Conservation (phyloP, 2,797 vertebrate species). For the Acrocephalus scirpaceus region DNA sequence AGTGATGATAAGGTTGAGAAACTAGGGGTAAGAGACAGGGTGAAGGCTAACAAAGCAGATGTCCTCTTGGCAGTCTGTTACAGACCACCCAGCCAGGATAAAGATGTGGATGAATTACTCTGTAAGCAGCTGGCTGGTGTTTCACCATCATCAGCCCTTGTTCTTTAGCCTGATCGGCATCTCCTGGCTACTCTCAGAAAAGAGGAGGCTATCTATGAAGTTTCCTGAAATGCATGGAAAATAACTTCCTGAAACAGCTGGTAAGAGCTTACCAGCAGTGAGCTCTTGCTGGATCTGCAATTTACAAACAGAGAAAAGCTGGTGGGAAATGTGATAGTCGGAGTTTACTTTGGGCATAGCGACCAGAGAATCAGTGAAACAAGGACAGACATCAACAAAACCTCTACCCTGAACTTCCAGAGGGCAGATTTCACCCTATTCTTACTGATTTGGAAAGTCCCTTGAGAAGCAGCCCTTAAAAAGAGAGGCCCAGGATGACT, state of each 20-base stretch:
- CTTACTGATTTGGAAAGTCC: not conserved
- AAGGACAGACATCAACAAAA: not conserved
- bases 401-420: not conserved
- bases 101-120: not conserved
- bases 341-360: too few species aligned
- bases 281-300: not conserved
- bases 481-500: not conserved
- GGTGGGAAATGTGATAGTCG: fast-evolving
- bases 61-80: not conserved
- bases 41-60: not conserved
- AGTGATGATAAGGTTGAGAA: too few species aligned
- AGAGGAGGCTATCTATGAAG: not conserved
- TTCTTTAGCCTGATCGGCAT: not conserved
- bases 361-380: not conserved
- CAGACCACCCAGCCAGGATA: not conserved
- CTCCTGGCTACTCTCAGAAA: not conserved
- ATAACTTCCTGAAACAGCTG: not conserved
- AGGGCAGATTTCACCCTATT: not conserved
- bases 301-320: not conserved
- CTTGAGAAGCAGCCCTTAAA: not conserved
- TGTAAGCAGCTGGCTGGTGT: not conserved
- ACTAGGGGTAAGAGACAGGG: not conserved
- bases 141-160: not conserved
- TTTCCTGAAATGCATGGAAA: not conserved
- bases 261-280: not conserved